Conservation (phyloP, 1,140 invertebrate species). For the Zaprionus camerounensis region DNA sequence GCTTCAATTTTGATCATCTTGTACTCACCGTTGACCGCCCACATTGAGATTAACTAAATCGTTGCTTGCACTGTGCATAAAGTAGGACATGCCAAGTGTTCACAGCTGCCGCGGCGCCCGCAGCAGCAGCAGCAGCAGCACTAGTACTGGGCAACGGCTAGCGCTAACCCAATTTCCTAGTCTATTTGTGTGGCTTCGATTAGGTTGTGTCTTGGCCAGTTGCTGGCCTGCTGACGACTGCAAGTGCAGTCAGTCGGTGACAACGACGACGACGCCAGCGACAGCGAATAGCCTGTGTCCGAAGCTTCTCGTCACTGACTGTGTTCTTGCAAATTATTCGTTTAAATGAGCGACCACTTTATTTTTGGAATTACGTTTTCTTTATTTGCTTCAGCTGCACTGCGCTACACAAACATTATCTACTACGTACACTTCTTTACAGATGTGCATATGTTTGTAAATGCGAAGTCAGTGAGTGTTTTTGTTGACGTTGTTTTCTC, state of each 20-base stretch:
- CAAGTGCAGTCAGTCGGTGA: conserved; percentile 36
- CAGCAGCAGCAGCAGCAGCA: conserved; percentile 13
- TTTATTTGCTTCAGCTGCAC: conserved; percentile 44
- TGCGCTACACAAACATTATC: conserved; percentile 28
- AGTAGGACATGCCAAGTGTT: conserved; percentile 73
- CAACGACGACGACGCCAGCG: neutral
- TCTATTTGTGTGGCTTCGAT: conserved; percentile 68
- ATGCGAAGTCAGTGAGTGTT: conserved; percentile 37
- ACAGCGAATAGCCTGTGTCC: neutral
- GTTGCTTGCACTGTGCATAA: conserved; percentile 81
- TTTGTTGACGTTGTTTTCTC: conserved; percentile 49
- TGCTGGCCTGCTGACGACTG: conserved; percentile 47
- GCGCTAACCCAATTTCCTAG: conserved; percentile 38
- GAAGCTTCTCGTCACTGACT: neutral
- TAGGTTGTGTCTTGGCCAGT: conserved; percentile 1
- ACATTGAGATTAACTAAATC: conserved; percentile 90
- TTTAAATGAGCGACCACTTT: conserved; percentile 46
- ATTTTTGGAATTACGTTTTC: conserved; percentile 56
- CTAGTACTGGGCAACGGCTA: neutral
- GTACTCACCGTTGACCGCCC: conserved; percentile 87
- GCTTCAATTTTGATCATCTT: conserved; percentile 7
- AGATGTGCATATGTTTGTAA: conserved; percentile 37
- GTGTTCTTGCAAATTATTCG: conserved; percentile 25
- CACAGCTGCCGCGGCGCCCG: conserved; percentile 45
- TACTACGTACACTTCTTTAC: conserved; percentile 30